Conservation (phyloP, 2,888 invertebrate genomes). For the Stenolophus ochropezus region DNA sequence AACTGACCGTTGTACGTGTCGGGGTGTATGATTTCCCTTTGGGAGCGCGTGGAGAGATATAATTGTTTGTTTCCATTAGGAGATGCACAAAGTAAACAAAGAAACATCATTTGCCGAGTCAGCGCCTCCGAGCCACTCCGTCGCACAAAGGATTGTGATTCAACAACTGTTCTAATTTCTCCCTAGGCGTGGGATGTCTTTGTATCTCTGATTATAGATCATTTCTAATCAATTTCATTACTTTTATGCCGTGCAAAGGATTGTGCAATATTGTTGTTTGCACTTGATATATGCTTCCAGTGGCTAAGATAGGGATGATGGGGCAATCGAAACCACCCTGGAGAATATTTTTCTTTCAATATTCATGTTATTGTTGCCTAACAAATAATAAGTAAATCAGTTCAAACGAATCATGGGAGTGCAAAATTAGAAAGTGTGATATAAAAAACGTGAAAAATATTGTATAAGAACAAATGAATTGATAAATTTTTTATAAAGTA, state of each 20-base stretch:
- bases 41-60: neutral
- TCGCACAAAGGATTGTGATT: constrained; percentile 15
- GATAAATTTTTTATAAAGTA: too few relatives aligned
- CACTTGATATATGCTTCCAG: too few relatives aligned
- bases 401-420: too few relatives aligned
- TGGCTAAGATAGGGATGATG: too few relatives aligned
- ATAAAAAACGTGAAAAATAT: too few relatives aligned
- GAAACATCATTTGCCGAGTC: constrained; percentile 29
- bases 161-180: constrained; percentile 27
- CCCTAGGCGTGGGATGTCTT: neutral
- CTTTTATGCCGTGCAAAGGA: too few relatives aligned
- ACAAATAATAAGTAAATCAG: too few relatives aligned
- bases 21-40: neutral
- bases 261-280: neutral
- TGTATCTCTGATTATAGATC: neutral
- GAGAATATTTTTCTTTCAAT: too few relatives aligned
- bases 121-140: neutral
- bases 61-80: constrained; percentile 29
- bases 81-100: constrained; percentile 24
- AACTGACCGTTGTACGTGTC: neutral
- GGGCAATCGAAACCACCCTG: too few relatives aligned
- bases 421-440: too few relatives aligned
- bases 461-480: too few relatives aligned
- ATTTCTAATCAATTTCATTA: neutral
- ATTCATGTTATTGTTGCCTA: too few relatives aligned